These are phyloP conservation scores for Trimorus sp. DNA, from an alignment of 2,888 invertebrate genomes.

Conservation along the genomic window DNA sequence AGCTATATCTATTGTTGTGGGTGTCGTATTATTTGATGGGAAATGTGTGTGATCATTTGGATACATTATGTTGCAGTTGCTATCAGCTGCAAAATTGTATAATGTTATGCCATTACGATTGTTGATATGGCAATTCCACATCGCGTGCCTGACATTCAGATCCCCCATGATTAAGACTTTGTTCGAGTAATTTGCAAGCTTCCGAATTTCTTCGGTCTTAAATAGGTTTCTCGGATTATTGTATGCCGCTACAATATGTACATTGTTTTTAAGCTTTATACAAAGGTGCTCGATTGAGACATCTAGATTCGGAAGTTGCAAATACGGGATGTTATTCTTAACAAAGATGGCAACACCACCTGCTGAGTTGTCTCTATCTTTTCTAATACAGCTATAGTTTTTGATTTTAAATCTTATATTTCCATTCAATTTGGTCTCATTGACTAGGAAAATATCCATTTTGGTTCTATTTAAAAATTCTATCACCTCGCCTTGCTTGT, in stretches of 20 bases:
- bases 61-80: conserved; percentile 60
- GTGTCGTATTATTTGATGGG: conserved; percentile 65
- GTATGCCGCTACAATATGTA: background rate
- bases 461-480: too few relatives aligned
- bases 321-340: too few relatives aligned
- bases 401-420: too few relatives aligned
- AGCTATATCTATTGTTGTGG: too few relatives aligned
- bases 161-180: background rate
- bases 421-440: too few relatives aligned
- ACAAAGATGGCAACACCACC: too few relatives aligned
- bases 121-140: background rate
- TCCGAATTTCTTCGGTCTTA: background rate
- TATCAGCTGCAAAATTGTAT: conserved; percentile 55
- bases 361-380: too few relatives aligned
- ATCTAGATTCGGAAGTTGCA: too few relatives aligned
- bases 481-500: too few relatives aligned
- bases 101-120: conserved; percentile 59
- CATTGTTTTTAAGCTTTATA: background rate
- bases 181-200: background rate
- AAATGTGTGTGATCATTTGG: conserved; percentile 68
- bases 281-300: background rate
- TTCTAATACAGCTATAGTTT: too few relatives aligned
- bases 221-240: background rate
- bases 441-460: too few relatives aligned
- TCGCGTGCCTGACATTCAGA: background rate